Conservation (phyloP, 2,888 invertebrate genomes). For the Lissocephala sabroskyi region DNA sequence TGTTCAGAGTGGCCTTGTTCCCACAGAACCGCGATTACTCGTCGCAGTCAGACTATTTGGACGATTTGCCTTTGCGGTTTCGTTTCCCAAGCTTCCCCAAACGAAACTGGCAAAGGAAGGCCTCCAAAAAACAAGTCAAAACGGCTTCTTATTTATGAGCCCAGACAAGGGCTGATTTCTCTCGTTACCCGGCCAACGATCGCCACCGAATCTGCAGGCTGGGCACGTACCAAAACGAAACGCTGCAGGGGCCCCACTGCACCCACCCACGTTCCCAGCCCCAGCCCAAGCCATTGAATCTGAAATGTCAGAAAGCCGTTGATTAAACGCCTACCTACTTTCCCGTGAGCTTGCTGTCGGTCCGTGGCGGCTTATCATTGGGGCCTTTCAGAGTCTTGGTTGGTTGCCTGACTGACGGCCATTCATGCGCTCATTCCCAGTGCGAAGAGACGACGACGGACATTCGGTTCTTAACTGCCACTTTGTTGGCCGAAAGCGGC, state of each 20-base stretch:
- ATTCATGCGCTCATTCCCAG: constrained; percentile 15
- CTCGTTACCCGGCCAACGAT: constrained; percentile 6
- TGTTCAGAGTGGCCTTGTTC: constrained; percentile 36
- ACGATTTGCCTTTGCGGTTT: constrained; percentile 10
- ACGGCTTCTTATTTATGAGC: constrained; percentile 32
- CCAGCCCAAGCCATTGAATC: constrained; percentile 22
- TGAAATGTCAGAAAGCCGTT: constrained; percentile 13
- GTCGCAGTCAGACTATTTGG: constrained; percentile 17
- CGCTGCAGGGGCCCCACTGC: constrained; percentile 4
- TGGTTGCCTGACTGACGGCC: constrained; percentile 39
- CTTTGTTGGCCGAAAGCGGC: constrained; percentile 22
- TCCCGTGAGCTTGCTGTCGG: constrained; percentile 26
- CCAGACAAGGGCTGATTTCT: constrained; percentile 9
- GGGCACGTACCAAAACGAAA: constrained; percentile 28
- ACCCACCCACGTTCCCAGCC: constrained; percentile 41
- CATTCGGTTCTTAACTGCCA: constrained; percentile 38
- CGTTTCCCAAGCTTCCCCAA: constrained; percentile 11
- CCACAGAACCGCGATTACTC: constrained; percentile 28
- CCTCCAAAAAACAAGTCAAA: constrained; percentile 38
- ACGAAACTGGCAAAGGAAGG: constrained; percentile 17
- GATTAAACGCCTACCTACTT: constrained; percentile 52
- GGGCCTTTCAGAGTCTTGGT: too few relatives aligned
- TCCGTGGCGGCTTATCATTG: constrained; percentile 42
- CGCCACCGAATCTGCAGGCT: constrained; percentile 28
- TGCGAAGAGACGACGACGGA: too few relatives aligned